These are phyloP conservation scores for Cryptotermes secundus DNA, from an alignment of 1,140 invertebrate genomes.

Conservation along the genomic window DNA sequence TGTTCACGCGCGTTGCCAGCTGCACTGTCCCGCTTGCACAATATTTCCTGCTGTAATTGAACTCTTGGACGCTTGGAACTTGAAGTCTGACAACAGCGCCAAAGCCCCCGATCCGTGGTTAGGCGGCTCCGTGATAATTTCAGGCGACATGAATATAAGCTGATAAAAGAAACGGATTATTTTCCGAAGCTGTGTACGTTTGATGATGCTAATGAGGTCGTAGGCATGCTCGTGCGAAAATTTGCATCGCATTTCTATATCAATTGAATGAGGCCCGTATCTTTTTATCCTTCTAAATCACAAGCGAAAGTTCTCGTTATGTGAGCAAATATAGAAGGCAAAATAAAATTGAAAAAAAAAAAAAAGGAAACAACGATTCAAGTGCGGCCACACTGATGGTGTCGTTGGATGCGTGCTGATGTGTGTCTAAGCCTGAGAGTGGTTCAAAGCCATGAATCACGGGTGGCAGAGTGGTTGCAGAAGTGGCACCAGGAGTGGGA, in stretches of 20 bases:
- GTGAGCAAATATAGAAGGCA: neutral
- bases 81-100: too few species aligned
- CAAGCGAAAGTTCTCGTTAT: neutral
- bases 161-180: neutral
- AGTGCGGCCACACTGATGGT: neutral
- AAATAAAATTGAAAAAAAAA: neutral
- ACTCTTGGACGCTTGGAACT: too few species aligned
- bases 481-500: neutral
- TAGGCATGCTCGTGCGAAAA: neutral
- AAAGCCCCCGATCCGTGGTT: too few species aligned
- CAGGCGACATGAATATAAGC: too few species aligned
- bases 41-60: too few species aligned
- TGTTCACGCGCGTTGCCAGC: too few species aligned
- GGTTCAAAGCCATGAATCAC: neutral
- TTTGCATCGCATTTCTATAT: neutral
- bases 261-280: neutral
- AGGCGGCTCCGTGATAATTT: too few species aligned
- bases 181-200: neutral
- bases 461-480: neutral
- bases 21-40: too few species aligned
- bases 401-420: neutral
- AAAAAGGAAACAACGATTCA: neutral
- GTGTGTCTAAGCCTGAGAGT: neutral
- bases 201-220: neutral
- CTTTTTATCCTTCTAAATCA: neutral